Conservation (phyloP, 2,113 vertebrate genomes). For the Echinops telfairi region DNA sequence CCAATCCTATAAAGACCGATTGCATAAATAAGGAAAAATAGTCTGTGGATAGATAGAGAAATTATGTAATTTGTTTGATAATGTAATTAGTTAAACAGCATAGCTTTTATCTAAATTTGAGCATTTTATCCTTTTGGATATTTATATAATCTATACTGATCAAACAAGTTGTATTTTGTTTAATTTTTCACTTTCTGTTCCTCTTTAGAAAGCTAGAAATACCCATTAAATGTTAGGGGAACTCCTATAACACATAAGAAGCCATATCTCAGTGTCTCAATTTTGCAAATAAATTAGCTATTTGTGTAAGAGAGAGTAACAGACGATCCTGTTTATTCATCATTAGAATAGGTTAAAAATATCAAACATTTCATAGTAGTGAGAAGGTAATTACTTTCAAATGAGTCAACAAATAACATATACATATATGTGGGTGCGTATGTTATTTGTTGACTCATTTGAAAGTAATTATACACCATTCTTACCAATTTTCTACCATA, state of each 20-base stretch:
- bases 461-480: not conserved
- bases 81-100: not conserved
- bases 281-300: too few species aligned
- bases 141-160: not conserved
- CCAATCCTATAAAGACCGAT: not conserved
- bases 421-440: not conserved
- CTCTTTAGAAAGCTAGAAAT: conserved; percentile 40
- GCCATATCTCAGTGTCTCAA: too few species aligned
- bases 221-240: not conserved
- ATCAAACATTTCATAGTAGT: not conserved
- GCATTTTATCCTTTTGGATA: not conserved
- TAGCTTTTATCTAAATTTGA: not conserved
- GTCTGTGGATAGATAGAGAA: not conserved
- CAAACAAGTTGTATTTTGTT: not conserved
- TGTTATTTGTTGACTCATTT: too few species aligned
- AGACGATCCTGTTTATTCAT: not conserved
- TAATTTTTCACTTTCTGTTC: not conserved
- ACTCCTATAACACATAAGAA: too few species aligned
- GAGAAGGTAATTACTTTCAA: conserved; percentile 1
- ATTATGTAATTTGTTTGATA: conserved; percentile 12
- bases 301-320: not conserved
- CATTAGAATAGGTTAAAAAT: not conserved
- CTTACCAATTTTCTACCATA: not conserved
- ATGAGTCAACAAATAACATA: not conserved
- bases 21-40: not conserved